Conservation (phyloP, 2,888 invertebrate genomes). For the Protonemura montana region DNA sequence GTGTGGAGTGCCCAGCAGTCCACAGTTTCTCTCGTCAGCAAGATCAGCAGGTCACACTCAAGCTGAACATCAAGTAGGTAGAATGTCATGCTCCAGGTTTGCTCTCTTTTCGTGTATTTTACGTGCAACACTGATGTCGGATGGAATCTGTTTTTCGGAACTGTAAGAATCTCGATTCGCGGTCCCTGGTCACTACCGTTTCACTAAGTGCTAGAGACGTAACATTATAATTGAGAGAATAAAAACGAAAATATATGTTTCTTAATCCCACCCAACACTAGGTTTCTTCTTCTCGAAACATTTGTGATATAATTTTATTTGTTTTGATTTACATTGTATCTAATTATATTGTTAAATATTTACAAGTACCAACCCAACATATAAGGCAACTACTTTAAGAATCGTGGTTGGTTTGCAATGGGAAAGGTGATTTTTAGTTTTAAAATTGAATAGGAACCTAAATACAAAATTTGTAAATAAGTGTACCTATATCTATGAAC, state of each 20-base stretch:
- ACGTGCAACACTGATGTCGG: background rate
- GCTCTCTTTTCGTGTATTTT: conserved; percentile 13
- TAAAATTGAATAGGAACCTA: background rate
- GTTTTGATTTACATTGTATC: background rate
- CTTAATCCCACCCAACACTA: background rate
- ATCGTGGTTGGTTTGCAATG: background rate
- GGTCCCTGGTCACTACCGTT: background rate
- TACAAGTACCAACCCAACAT: background rate
- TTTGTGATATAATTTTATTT: conserved; percentile 7
- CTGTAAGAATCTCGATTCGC: background rate
- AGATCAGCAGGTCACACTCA: background rate
- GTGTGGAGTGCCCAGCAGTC: conserved; percentile 1
- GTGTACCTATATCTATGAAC: conserved; percentile 25
- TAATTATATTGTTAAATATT: background rate
- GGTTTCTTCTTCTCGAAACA: background rate
- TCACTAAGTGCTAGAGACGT: background rate
- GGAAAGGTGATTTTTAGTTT: conserved; percentile 5
- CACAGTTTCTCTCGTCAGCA: background rate
- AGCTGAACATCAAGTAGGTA: background rate
- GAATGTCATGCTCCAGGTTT: background rate
- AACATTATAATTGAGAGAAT: background rate
- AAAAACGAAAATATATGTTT: background rate
- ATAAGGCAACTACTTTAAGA: background rate
- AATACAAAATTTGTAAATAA: background rate
- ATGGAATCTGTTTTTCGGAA: background rate